Percentiles rank a stretch among this genome's conserved stretches.
These are phyloP conservation scores for Cyclophora albipunctata DNA, from an alignment of 2,888 invertebrate genomes.

Conservation along the genomic window DNA sequence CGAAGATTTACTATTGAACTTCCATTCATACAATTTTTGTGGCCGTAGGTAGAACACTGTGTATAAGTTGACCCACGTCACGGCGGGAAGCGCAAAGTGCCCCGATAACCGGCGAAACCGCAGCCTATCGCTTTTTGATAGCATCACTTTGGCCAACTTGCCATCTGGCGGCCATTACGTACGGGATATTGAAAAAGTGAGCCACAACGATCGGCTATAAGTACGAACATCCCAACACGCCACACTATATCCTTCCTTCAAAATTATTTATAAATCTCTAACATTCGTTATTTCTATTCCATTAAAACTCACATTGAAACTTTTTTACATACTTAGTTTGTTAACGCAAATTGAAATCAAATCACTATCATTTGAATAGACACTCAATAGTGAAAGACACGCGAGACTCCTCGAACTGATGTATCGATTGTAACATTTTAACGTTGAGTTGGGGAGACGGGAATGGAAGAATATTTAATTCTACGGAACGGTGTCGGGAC, in stretches of 20 bases:
- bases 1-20: neutral
- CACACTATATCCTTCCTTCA: constrained; percentile 23
- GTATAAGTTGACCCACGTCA: constrained; percentile 61
- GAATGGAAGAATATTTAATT: constrained; percentile 4
- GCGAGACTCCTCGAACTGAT: neutral
- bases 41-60: constrained; percentile 42
- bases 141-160: constrained; percentile 73
- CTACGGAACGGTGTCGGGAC: constrained; percentile 6
- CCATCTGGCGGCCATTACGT: constrained; percentile 73
- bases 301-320: neutral
- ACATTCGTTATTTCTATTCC: constrained; percentile 6
- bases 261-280: constrained; percentile 13
- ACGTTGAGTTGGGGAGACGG: neutral
- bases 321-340: neutral
- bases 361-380: constrained; percentile 2
- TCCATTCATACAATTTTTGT: constrained; percentile 29
- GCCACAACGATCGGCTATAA: constrained; percentile 38
- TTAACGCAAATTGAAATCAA: constrained; percentile 1
- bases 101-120: constrained; percentile 69
- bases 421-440: no score
- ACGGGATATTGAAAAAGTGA: constrained; percentile 73
- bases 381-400: constrained; percentile 4
- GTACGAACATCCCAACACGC: constrained; percentile 28
- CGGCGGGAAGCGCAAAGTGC: constrained; percentile 60
- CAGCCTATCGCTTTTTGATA: constrained; percentile 75